Evolutionary conservation across 2,113 vertebrate species (phyloP).

Genomic region (Erinaceus europaeus): DNA sequence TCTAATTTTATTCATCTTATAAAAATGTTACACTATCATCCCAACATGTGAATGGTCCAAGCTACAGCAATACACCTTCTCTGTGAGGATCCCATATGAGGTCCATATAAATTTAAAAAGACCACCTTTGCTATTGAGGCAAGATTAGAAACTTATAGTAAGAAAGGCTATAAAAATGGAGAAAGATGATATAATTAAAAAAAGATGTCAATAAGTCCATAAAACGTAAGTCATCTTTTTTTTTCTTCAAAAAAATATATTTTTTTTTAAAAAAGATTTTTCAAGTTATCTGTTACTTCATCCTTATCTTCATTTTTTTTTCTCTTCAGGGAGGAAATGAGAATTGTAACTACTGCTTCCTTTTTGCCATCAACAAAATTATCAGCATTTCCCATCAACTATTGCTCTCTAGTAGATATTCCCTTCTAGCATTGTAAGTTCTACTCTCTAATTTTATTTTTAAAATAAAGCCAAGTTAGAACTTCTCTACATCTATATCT

Average conservation of each 20-base stretch:
- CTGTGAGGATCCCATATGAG: not conserved
- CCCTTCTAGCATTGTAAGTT: not conserved
- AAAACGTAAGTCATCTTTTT: too few relatives aligned
- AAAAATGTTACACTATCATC: not conserved
- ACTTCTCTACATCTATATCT: not conserved
- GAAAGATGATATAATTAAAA: not conserved
- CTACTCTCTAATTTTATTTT: not conserved
- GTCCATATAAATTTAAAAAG: not conserved
- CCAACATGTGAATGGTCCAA: not conserved
- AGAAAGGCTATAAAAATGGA: not conserved
- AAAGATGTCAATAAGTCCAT: not conserved
- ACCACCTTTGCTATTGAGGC: too few relatives aligned
- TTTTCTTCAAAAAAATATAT: not conserved
- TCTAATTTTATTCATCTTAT: not conserved
- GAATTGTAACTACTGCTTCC: not conserved
- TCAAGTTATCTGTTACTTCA: constrained; percentile 1
- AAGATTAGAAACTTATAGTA: not conserved
- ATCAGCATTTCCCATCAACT: not conserved
- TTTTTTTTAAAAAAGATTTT: too few relatives aligned
- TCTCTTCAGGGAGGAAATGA: not conserved
- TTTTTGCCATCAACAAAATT: not conserved
- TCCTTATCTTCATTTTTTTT: not conserved
- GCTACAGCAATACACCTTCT: not conserved
- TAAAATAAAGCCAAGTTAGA: constrained; percentile 8
- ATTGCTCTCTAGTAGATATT: not conserved